phyloP scores from a whole-genome alignment of 2,888 invertebrate genomes.

The Chloroclysta siterata region DNA sequence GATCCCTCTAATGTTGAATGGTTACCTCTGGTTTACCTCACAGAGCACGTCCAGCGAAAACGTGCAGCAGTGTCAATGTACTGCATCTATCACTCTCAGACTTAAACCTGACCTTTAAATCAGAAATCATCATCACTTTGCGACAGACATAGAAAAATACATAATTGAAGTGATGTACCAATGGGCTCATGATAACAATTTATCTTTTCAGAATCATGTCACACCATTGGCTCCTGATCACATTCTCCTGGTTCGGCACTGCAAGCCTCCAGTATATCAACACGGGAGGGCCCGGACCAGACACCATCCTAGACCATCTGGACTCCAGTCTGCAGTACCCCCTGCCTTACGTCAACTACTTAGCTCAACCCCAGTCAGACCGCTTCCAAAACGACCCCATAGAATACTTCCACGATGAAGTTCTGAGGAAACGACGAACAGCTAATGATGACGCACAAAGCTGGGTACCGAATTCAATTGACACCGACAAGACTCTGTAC shows the following conservation, averaged over 20 bases:
- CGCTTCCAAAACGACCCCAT: slow-evolving; percentile 44
- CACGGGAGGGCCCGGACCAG: slow-evolving; percentile 54
- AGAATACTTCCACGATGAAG: slow-evolving; percentile 39
- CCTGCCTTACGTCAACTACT: slow-evolving; percentile 59
- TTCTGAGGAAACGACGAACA: slow-evolving; percentile 50
- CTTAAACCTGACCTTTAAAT: too few relatives aligned
- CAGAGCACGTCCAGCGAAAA: too few relatives aligned
- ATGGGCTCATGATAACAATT: not conserved
- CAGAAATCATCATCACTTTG: too few relatives aligned
- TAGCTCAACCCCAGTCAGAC: slow-evolving; percentile 49
- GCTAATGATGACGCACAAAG: slow-evolving; percentile 47
- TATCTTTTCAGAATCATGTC: slow-evolving; percentile 70
- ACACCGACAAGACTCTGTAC: slow-evolving; percentile 59
- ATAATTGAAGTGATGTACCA: not conserved
- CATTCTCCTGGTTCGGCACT: slow-evolving; percentile 68
- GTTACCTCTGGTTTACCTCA: too few relatives aligned
- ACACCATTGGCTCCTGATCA: slow-evolving; percentile 70
- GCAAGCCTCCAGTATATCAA: slow-evolving; percentile 74
- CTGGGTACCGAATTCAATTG: slow-evolving; percentile 62
- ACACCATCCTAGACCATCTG: slow-evolving; percentile 53
- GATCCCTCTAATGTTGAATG: too few relatives aligned
- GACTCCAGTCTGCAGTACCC: slow-evolving; percentile 56
- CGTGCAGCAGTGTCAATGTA: too few relatives aligned
- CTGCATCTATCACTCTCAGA: too few relatives aligned
- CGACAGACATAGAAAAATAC: too few relatives aligned